Evolutionary conservation across 2,888 invertebrate species (phyloP), one percentile per base, ranked within the genome.

Genomic region (Polyommatus icarus): DNA sequence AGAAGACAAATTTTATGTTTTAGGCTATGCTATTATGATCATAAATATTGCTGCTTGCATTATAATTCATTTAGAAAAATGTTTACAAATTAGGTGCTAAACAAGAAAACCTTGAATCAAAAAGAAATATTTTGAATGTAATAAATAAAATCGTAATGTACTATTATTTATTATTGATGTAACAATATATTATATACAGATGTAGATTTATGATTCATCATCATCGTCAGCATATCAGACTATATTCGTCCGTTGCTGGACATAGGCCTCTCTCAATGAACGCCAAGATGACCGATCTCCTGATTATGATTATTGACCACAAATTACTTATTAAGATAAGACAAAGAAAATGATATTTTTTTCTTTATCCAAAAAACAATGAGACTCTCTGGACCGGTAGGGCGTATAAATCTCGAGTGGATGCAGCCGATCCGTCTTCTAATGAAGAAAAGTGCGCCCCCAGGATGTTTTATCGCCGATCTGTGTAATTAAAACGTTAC

Each of bases 401-500:
- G 83, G 85, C 84, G 84, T 83, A 90, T 92, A 93, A 93, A 92
- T 92, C 87, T 87, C 84, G 79, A 82, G 84, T 84, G 84, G 87
- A 88, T 86, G 87, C 87, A 83, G 80, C 85, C 90, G 84, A 91
- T 93, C 89, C 89, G 88, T 93, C 93, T 93, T 91, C 85, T 93
- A 93, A 94, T 94, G 93, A 94, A 94, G 94, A 93, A 93, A 93
- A 93, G 94, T 94, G 93, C 91, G 93, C 91, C 90, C 90, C 86
- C 88, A 86, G 90, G 91, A 92, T 93, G 91, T 83, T 93, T 94
- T 93, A 93, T 93, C 91, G 90, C 83, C 93, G 93, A 94, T 93
- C 94, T 91, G 90, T 91, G 94, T 94, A 94, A 94, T 94, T 94
- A 93, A 93, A 94, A 93, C 93, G 94, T 93, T 92, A 90, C 93